Evolutionary conservation across 92 coral and sea anemone genomes (phyloP), one percentile per base, ranked within the genome.

Genomic region (Scolanthus callimorphus): DNA sequence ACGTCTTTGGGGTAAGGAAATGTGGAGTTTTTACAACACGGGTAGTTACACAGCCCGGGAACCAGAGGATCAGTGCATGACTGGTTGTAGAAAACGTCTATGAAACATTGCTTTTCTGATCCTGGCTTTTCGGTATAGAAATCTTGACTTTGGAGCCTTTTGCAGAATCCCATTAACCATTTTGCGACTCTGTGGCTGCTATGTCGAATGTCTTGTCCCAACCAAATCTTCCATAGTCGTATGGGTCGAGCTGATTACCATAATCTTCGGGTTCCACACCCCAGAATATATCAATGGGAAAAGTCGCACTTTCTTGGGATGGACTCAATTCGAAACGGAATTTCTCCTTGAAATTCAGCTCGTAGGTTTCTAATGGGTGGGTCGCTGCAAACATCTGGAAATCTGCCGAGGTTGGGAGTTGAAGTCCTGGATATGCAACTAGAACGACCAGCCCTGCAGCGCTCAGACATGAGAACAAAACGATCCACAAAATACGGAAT

Each of bases 121-220:
- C 82, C 82, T 2, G 67, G 47, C 46, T 77, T 79, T 48, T 57
- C 78, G 50, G 94, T 85, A 54, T 76, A 83, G 69, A 92, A 92
- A 31, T 76, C 79, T 51, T 92, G 96, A 27, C 64, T 60, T 17
- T 90, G 85, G 8, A 92, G 57, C 28, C 75, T 74, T 24, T 56
- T 56, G 24, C 95, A 73, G 64, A 92, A 81, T 2, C 31, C 67
- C 60, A 88, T 12, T 34, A 92, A 65, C 98, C 98, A 92, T 54
- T 39, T 69, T 92, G 98, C 11, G 92, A 89, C 19, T 76, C 74
- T 0, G 67, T 52, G 54, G 67, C 64, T 1, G 67, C 49, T 29
- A 92, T 61, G 59, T 92, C 90, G 53, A 92, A 92, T n/a, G 48
- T 39, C n/a, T 70, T 62, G 49, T 92, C 96, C 98, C 98, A 92